Evolutionary conservation across 2,113 vertebrate genomes (phyloP), one percentile per base, ranked within the genome.

Genomic region (Phycodurus eques): DNA sequence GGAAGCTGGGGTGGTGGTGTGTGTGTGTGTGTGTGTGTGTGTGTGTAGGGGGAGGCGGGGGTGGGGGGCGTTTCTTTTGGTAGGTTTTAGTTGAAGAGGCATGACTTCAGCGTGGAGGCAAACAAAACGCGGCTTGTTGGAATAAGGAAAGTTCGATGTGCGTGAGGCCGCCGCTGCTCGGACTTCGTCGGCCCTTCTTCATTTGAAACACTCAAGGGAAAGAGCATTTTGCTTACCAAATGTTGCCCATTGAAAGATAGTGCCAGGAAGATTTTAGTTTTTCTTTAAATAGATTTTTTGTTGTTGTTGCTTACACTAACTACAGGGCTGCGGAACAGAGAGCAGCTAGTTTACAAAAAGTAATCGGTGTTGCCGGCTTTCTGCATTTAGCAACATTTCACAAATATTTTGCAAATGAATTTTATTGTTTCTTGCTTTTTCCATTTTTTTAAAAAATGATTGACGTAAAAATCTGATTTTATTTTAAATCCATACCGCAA

Each of bases 51-150:
- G 68, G 67, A 6, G 54, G 7, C 27, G 66, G 44, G 17, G 19
- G 0, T 9, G 33, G 42, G 6, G 47, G 68, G 19, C 27, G 27
- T 27, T 27, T 5, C 43, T 35, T 65, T 70, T 47, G 74, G 67
- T 74, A 73, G 49, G 75, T 82, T 83, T 79, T 83, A 77, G 76
- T 80, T 80, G 75, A 78, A 65, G 68, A 76, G 85, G 76, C 70
- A 77, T 80, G 81, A 85, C 80, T 70, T 57, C 66, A 86, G 75
- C 77, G 77, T 56, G 65, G 67, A 81, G 76, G 61, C 75, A 81
- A 77, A 82, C 74, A 89, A 82, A 78, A 73, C 68, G 66, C n/a
- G 60, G 74, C 75, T 70, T 83, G 82, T 88, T 77, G 31, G 74
- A 83, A 78, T 11, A 22, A 6, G 68, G 47, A 68, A 67, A 63